Evolutionary conservation across 2,888 invertebrate species (phyloP).

Genomic region (Elmis aenea): DNA sequence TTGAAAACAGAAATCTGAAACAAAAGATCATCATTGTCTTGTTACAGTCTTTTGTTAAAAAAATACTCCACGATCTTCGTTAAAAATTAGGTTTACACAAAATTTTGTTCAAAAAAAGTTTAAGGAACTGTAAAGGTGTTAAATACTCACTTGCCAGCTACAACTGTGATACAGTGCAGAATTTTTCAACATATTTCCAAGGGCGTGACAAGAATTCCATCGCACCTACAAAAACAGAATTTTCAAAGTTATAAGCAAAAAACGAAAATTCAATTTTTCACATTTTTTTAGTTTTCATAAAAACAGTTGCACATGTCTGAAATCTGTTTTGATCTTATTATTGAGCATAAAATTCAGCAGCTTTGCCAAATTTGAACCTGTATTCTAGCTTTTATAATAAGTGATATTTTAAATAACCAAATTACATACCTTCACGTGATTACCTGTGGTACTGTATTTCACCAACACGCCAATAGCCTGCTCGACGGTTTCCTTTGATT

Average conservation of each 20-base stretch:
- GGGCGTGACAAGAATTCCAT: slow-evolving; percentile 89
- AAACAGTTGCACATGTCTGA: too few species aligned
- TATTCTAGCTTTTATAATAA: too few species aligned
- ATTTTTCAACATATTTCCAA: slow-evolving; percentile 73
- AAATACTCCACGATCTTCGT: slow-evolving; percentile 1
- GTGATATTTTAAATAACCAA: slow-evolving; percentile 32
- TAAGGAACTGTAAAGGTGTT: too few species aligned
- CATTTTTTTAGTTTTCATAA: too few species aligned
- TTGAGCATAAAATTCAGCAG: too few species aligned
- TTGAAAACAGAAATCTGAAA: slow-evolving; percentile 60
- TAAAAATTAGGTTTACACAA: slow-evolving; percentile 2
- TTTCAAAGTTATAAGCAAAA: slow-evolving; percentile 41
- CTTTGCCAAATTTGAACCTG: too few species aligned
- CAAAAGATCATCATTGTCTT: too few species aligned
- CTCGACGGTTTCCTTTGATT: slow-evolving; percentile 53
- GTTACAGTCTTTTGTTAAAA: slow-evolving; percentile 21
- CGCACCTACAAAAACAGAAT: slow-evolving; percentile 56
- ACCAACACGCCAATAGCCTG: slow-evolving; percentile 62
- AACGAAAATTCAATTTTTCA: too few species aligned
- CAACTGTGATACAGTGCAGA: slow-evolving; percentile 46
- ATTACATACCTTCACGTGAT: slow-evolving; percentile 67
- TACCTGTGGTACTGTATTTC: slow-evolving; percentile 63
- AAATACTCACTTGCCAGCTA: slow-evolving; percentile 49
- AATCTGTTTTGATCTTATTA: too few species aligned
- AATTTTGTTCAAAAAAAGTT: too few species aligned